A percentile compares a stretch with the other conserved stretches of the same genome.
These are phyloP conservation scores for Drosophila parvula DNA, from an alignment of 1,140 invertebrate genomes.

Conservation along the genomic window DNA sequence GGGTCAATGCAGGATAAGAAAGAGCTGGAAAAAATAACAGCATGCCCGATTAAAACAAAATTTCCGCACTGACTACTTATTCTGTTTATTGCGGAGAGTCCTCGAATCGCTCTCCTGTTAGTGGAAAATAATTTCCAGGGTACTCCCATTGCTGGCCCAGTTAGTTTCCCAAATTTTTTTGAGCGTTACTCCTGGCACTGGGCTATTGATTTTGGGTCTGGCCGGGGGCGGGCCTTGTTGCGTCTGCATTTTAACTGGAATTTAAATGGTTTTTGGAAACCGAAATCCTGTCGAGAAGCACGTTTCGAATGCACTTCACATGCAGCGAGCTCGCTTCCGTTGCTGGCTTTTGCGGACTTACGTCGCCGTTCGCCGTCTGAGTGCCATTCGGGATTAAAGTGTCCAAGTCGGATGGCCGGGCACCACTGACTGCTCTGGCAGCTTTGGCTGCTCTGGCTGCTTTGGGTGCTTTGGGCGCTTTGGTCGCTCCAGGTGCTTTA, in stretches of 20 bases:
- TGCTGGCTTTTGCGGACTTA: slow-evolving; percentile 52
- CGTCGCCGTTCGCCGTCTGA: slow-evolving; percentile 42
- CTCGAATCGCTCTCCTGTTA: slow-evolving; percentile 6
- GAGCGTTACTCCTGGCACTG: slow-evolving; percentile 1
- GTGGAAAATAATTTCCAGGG: slow-evolving; percentile 22
- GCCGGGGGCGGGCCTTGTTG: slow-evolving; percentile 22
- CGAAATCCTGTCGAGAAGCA: slow-evolving; percentile 45
- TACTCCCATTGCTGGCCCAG: slow-evolving; percentile 25
- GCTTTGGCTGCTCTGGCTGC: not conserved
- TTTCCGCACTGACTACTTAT: slow-evolving; percentile 2
- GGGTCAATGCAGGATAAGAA: not conserved
- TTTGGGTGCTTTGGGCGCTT: not conserved
- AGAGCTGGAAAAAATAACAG: not conserved
- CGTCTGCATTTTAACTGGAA: slow-evolving; percentile 47
- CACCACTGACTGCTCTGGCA: not conserved
- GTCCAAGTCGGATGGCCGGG: slow-evolving; percentile 38
- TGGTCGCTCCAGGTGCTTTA: not conserved
- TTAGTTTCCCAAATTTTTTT: slow-evolving; percentile 19
- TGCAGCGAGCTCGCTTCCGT: slow-evolving; percentile 41
- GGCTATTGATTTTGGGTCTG: slow-evolving; percentile 36
- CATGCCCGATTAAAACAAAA: slow-evolving; percentile 5
- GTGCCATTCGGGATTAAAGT: slow-evolving; percentile 51
- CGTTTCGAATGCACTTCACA: slow-evolving; percentile 56
- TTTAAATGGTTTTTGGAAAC: slow-evolving; percentile 54
- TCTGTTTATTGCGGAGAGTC: not conserved